phyloP scores from a whole-genome alignment of 2,888 invertebrate species.

The Cheilosia vernalis region DNA sequence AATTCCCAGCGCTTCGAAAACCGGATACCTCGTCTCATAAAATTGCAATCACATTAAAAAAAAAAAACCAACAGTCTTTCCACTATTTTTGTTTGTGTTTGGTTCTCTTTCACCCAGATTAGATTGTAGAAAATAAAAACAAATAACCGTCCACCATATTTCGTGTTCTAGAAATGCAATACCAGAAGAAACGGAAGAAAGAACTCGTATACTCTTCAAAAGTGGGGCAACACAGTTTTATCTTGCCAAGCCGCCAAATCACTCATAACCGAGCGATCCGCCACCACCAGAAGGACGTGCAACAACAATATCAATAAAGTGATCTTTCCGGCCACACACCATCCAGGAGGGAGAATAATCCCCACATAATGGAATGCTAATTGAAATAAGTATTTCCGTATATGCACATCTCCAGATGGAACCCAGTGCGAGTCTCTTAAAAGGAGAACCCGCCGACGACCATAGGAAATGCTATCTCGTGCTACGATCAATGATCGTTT shows the following conservation, averaged over 20 bases:
- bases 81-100: too few species aligned
- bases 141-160: too few species aligned
- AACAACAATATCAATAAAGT: not conserved
- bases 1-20: too few species aligned
- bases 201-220: not conserved
- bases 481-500: slow-evolving; percentile 14
- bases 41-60: too few species aligned
- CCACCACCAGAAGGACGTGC: slow-evolving; percentile 11
- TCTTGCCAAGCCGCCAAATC: slow-evolving; percentile 5
- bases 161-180: too few species aligned
- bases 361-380: slow-evolving; percentile 35
- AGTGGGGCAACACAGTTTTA: not conserved
- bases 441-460: not conserved
- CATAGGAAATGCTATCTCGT: not conserved
- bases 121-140: too few species aligned
- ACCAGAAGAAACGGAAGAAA: too few species aligned
- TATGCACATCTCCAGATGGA: slow-evolving; percentile 25
- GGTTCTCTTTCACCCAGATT: too few species aligned
- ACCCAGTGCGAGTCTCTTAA: not conserved
- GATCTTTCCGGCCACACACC: slow-evolving; percentile 2
- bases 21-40: too few species aligned
- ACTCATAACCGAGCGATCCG: not conserved
- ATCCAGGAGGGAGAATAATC: slow-evolving; percentile 1
- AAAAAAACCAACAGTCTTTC: too few species aligned
- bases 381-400: slow-evolving; percentile 46